A percentile compares a stretch with the other conserved stretches of the same genome.
Conservation (phyloP, 2,888 invertebrate species). For the Scelioninae gen. 2 region DNA sequence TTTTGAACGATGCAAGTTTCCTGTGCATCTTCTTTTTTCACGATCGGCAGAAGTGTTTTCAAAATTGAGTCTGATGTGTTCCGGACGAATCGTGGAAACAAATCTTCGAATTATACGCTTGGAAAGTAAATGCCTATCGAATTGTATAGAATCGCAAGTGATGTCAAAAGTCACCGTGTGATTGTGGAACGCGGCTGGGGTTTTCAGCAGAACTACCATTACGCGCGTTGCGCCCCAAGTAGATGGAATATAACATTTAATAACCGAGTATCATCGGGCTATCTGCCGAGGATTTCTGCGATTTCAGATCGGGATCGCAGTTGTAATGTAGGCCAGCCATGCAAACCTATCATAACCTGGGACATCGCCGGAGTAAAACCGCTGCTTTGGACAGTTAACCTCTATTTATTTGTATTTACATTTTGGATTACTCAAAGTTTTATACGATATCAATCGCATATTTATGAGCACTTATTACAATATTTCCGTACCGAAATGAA, state of each 20-base stretch:
- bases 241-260: slow-evolving; percentile 55
- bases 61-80: slow-evolving; percentile 64
- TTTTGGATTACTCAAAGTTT: slow-evolving; percentile 6
- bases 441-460: neutral
- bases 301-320: slow-evolving; percentile 70
- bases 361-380: slow-evolving; percentile 63
- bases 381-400: slow-evolving; percentile 31
- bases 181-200: slow-evolving; percentile 47
- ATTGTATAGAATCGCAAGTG: slow-evolving; percentile 45
- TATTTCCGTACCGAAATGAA: no score
- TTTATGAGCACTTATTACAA: slow-evolving; percentile 1
- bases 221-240: slow-evolving; percentile 46
- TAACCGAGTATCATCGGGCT: slow-evolving; percentile 68
- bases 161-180: slow-evolving; percentile 57
- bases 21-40: slow-evolving; percentile 34
- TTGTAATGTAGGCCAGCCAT: slow-evolving; percentile 73
- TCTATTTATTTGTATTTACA: slow-evolving; percentile 29
- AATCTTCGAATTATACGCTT: slow-evolving; percentile 62
- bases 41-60: slow-evolving; percentile 62
- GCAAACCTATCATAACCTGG: slow-evolving; percentile 74
- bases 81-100: slow-evolving; percentile 61
- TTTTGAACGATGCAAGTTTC: slow-evolving; percentile 36
- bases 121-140: slow-evolving; percentile 51
- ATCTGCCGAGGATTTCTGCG: slow-evolving; percentile 69
- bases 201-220: slow-evolving; percentile 44